Evolutionary conservation across 2,888 invertebrate species (phyloP).

Genomic region (Phrixothrix hirtus): DNA sequence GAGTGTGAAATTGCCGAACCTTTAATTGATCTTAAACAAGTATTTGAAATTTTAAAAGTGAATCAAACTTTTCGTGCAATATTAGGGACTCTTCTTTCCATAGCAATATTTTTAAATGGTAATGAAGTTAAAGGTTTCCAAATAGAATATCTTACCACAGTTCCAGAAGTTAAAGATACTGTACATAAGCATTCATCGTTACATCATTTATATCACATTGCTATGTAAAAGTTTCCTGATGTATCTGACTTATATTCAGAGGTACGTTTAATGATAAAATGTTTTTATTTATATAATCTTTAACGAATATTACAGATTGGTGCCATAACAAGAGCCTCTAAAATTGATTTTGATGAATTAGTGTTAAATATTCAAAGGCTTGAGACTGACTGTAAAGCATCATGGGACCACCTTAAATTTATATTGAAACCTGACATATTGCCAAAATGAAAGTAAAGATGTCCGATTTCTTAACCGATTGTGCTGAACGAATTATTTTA

Average conservation of each 20-base stretch:
- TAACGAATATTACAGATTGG: conserved; percentile 76
- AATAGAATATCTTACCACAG: conserved; percentile 95
- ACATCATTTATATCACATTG: conserved; percentile 96
- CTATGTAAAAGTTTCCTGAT: conserved; percentile 94
- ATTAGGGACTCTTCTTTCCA: conserved; percentile 87
- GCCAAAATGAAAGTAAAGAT: conserved; percentile 88
- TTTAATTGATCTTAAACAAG: conserved; percentile 96
- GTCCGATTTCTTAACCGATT: conserved; percentile 94
- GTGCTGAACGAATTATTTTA: conserved; percentile 95
- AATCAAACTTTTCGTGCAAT: conserved; percentile 96
- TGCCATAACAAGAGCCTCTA: conserved; percentile 85
- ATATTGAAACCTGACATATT: conserved; percentile 93
- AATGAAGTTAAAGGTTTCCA: conserved; percentile 93
- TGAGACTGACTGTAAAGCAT: conserved; percentile 95
- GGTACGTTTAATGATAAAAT: too few relatives aligned
- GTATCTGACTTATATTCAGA: conserved; percentile 97
- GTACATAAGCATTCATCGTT: conserved; percentile 98
- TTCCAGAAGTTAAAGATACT: conserved; percentile 98
- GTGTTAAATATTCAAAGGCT: conserved; percentile 81
- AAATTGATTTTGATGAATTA: conserved; percentile 95
- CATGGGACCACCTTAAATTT: conserved; percentile 94
- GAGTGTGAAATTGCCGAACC: conserved; percentile 99
- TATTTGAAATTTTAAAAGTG: conserved; percentile 85
- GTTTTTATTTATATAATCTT: too few relatives aligned
- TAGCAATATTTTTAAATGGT: conserved; percentile 96